phyloP scores from a whole-genome alignment of 2,113 vertebrate genomes.

The Tor tambroides region DNA sequence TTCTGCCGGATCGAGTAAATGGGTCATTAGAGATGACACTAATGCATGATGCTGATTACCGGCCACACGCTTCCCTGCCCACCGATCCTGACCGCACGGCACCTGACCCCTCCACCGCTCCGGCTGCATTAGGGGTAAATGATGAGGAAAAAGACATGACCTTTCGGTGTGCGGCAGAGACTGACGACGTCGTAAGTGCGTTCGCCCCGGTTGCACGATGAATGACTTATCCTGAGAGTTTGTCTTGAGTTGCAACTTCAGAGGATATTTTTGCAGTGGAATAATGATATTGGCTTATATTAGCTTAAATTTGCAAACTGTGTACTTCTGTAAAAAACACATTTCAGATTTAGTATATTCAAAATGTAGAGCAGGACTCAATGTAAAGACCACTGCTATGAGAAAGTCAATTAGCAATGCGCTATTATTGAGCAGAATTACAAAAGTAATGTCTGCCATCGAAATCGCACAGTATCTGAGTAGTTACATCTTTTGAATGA shows the following conservation, averaged over 20 bases:
- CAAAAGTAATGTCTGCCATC: not conserved
- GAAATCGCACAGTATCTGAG: not conserved
- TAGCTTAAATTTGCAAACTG: not conserved
- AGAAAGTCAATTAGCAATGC: not conserved
- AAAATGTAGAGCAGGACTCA: not conserved
- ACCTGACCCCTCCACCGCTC: conserved; percentile 62
- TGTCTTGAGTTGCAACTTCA: not conserved
- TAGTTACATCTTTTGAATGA: not conserved
- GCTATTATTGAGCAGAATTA: not conserved
- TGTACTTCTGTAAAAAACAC: not conserved
- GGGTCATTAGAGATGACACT: conserved; percentile 80
- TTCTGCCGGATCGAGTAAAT: conserved; percentile 76
- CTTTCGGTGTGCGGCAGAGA: conserved; percentile 71
- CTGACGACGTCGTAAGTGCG: conserved; percentile 47
- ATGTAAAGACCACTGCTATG: not conserved
- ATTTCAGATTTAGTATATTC: too few relatives aligned
- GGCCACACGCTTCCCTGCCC: conserved; percentile 65
- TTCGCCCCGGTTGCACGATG: not conserved
- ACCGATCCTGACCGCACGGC: conserved; percentile 72
- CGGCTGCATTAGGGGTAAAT: conserved; percentile 77
- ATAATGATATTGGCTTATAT: not conserved
- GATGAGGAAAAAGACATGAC: conserved; percentile 71
- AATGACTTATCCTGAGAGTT: not conserved
- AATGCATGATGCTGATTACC: conserved; percentile 82
- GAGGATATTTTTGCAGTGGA: not conserved